These are phyloP conservation scores for Semotilus atromaculatus DNA, from an alignment of 2,797 vertebrate species.

Conservation along the genomic window DNA sequence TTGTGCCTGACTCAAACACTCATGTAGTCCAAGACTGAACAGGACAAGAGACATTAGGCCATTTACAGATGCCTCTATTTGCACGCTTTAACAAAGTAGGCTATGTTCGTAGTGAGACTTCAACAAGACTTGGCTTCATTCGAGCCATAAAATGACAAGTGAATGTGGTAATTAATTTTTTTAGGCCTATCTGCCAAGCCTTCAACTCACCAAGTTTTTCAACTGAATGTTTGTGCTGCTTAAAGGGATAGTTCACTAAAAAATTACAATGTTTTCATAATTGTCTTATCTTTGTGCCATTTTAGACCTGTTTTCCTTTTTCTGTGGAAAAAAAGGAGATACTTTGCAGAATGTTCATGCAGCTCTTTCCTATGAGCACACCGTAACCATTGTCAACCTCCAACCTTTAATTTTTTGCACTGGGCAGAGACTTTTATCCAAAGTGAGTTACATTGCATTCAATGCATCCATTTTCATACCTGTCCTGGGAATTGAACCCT, in stretches of 20 bases:
- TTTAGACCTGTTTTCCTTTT: not conserved
- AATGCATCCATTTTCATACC: not conserved
- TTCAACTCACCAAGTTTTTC: constrained; percentile 27
- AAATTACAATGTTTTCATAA: not conserved
- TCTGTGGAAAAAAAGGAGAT: not conserved
- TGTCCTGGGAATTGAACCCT: not conserved
- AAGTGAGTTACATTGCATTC: not conserved
- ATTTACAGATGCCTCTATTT: constrained; percentile 16
- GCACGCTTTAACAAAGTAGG: not conserved
- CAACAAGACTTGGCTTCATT: constrained; percentile 11
- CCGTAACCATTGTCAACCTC: not conserved
- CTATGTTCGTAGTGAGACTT: constrained; percentile 10
- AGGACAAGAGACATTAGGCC: not conserved
- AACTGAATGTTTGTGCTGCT: not conserved
- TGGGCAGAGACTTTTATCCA: not conserved
- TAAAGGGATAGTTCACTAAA: not conserved
- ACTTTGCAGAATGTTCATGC: not conserved
- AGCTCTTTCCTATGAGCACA: not conserved
- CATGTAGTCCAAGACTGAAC: not conserved
- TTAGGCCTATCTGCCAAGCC: constrained; percentile 27
- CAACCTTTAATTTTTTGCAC: not conserved
- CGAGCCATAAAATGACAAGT: constrained; percentile 5
- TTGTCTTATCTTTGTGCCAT: not conserved
- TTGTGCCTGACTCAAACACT: constrained; percentile 17
- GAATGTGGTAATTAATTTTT: constrained; percentile 38